Evolutionary conservation across 2,888 invertebrate species (phyloP).

Genomic region (Xestia xanthographa): DNA sequence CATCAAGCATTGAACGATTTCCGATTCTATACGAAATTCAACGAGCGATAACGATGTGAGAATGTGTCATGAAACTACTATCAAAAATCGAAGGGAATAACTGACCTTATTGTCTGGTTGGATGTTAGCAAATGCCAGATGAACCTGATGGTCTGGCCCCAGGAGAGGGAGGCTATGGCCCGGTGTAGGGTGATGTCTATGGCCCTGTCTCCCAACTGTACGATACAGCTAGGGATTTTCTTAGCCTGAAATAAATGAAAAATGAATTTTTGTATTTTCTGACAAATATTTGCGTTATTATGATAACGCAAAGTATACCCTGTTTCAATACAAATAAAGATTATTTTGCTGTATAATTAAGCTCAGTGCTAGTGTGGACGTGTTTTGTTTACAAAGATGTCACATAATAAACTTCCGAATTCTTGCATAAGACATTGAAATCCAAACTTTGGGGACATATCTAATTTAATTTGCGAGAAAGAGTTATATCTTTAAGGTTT

Average conservation of each 20-base stretch:
- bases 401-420: not conserved
- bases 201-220: slow-evolving; percentile 98
- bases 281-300: not conserved
- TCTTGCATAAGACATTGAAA: slow-evolving; percentile 1
- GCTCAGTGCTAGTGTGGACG: not conserved
- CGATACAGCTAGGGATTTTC: slow-evolving; percentile 94
- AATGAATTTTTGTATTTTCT: not conserved
- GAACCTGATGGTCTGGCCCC: slow-evolving; percentile 97
- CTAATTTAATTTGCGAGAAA: not conserved
- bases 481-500: not conserved
- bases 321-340: not conserved
- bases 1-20: no score
- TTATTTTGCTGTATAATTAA: slow-evolving; percentile 2
- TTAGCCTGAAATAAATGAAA: slow-evolving; percentile 91
- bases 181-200: slow-evolving; percentile 97
- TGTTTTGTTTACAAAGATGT: not conserved
- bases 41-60: no score
- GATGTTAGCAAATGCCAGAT: slow-evolving; percentile 96
- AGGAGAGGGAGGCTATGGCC: slow-evolving; percentile 95
- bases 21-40: no score
- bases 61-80: not conserved
- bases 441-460: not conserved
- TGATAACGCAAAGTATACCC: slow-evolving; percentile 6
- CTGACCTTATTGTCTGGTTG: slow-evolving; percentile 94
- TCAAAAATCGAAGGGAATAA: not conserved